Evolutionary conservation across 2,113 vertebrate genomes (phyloP).

Genomic region (Saguinus imperator): DNA sequence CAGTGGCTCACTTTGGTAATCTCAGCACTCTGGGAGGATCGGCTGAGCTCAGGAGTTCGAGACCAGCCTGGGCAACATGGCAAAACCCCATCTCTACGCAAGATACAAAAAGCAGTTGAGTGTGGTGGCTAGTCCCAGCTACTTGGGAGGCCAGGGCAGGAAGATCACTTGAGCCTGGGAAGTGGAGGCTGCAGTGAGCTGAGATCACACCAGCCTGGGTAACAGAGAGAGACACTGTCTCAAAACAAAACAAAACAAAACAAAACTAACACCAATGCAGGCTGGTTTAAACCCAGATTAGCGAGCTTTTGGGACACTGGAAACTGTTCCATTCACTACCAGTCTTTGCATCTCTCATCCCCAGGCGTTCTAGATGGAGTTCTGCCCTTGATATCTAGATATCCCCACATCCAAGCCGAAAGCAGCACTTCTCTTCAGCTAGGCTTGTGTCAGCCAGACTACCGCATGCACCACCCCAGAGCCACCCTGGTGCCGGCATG

Average conservation of each 20-base stretch:
- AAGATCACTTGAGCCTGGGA: too few species aligned
- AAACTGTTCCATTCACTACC: not conserved
- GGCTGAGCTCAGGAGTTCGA: too few species aligned
- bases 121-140: too few species aligned
- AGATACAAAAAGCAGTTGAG: too few species aligned
- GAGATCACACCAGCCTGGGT: too few species aligned
- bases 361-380: not conserved
- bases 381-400: not conserved
- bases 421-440: not conserved
- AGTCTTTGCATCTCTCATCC: not conserved
- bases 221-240: too few species aligned
- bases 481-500: not conserved
- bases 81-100: too few species aligned
- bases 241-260: not conserved
- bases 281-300: slow-evolving; percentile 8
- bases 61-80: too few species aligned
- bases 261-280: not conserved
- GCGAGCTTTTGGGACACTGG: not conserved
- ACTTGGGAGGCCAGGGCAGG: too few species aligned
- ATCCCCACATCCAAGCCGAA: not conserved
- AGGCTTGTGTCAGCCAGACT: not conserved
- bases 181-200: too few species aligned
- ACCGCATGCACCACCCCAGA: not conserved
- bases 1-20: too few species aligned
- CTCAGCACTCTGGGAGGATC: too few species aligned